phyloP scores from a whole-genome alignment of 2,888 invertebrate genomes.

The Psylliodes chrysocephalus region DNA sequence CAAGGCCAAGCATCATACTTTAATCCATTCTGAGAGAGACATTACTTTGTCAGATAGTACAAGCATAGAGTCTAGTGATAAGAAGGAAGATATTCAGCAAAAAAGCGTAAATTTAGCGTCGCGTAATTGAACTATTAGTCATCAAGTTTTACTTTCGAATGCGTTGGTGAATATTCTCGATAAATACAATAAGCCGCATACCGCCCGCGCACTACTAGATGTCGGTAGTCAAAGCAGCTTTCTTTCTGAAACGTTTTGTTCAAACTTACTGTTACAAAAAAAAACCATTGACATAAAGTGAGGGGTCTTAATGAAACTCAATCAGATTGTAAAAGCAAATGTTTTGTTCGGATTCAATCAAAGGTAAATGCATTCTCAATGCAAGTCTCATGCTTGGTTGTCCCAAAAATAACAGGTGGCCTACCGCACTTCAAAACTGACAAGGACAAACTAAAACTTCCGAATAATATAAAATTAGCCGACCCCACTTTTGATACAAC shows the following conservation, averaged over 20 bases:
- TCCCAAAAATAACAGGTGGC: conserved; percentile 24
- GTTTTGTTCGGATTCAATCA: background rate
- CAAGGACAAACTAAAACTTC: conserved; percentile 10
- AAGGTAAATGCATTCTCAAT: conserved; percentile 2
- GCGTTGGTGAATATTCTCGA: conserved; percentile 4
- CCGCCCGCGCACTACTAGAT: conserved; percentile 21
- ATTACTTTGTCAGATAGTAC: background rate
- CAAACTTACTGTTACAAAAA: conserved; percentile 18
- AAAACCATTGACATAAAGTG: background rate
- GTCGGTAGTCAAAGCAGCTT: conserved; percentile 26
- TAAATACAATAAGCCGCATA: conserved; percentile 11
- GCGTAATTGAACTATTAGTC: background rate
- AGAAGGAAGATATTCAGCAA: background rate
- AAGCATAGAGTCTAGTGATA: background rate
- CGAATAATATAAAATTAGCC: conserved; percentile 23
- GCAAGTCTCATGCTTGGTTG: conserved; percentile 23
- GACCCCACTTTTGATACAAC: conserved; percentile 28
- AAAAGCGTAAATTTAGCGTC: background rate
- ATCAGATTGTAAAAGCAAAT: conserved; percentile 12
- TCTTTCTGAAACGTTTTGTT: conserved; percentile 18
- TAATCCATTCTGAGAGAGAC: background rate
- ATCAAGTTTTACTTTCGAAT: conserved; percentile 20
- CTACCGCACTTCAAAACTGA: conserved; percentile 13
- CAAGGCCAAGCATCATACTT: background rate
- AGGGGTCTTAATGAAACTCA: background rate